phyloP scores from a whole-genome alignment of 2,888 invertebrate genomes.

The Eupithecia insigniata region DNA sequence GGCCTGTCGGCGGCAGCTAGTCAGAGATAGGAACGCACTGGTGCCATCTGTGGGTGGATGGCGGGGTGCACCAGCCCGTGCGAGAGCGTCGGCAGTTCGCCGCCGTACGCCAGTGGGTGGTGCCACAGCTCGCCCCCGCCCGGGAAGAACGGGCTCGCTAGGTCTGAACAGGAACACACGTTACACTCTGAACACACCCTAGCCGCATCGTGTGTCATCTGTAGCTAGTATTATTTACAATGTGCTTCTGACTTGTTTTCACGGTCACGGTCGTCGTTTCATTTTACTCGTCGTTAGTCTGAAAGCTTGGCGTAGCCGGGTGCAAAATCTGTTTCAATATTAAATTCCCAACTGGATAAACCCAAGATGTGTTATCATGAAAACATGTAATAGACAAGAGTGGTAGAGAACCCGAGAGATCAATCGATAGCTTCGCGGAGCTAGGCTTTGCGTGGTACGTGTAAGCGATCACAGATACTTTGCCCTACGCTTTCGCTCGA shows the following conservation, averaged over 20 bases:
- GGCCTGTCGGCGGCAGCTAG: slow-evolving; percentile 94
- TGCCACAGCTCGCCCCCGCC: slow-evolving; percentile 95
- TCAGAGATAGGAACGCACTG: slow-evolving; percentile 98
- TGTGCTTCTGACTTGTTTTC: slow-evolving; percentile 71
- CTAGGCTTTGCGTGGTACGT: slow-evolving; percentile 82
- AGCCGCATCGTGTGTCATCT: slow-evolving; percentile 38
- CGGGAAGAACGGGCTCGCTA: slow-evolving; percentile 98
- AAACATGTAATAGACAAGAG: slow-evolving; percentile 74
- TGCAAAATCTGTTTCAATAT: slow-evolving; percentile 9
- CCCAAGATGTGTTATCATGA: slow-evolving; percentile 62
- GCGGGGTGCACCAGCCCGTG: slow-evolving; percentile 98
- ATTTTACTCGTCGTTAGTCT: slow-evolving; percentile 27
- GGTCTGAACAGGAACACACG: slow-evolving; percentile 86
- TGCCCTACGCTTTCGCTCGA: slow-evolving; percentile 76
- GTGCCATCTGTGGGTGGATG: slow-evolving; percentile 97
- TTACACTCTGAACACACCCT: slow-evolving; percentile 38
- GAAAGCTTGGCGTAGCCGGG: slow-evolving; percentile 16
- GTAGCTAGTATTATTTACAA: slow-evolving; percentile 72
- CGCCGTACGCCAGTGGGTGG: slow-evolving; percentile 91
- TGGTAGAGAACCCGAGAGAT: slow-evolving; percentile 76
- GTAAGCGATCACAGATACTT: slow-evolving; percentile 82
- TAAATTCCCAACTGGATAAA: background rate
- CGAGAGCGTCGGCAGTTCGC: slow-evolving; percentile 93
- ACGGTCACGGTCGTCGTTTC: slow-evolving; percentile 44
- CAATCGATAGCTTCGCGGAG: slow-evolving; percentile 78